A percentile compares a stretch with the other conserved stretches of the same genome.
Conservation (phyloP, 1,140 invertebrate species). For the Tigriopus japonicus region DNA sequence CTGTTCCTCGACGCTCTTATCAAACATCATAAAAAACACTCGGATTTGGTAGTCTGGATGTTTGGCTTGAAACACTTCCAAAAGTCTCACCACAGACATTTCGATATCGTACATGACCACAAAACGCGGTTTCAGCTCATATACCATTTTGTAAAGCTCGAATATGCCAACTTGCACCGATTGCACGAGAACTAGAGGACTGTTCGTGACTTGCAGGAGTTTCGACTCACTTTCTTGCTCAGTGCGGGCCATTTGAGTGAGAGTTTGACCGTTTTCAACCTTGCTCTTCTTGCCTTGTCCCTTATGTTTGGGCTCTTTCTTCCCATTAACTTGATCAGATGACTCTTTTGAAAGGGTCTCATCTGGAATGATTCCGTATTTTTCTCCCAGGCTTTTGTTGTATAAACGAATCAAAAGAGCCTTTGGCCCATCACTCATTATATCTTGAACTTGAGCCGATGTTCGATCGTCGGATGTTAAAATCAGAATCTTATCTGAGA, state of each 20-base stretch:
- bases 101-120: slow-evolving; percentile 80
- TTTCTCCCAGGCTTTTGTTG: slow-evolving; percentile 23
- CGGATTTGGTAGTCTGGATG: slow-evolving; percentile 37
- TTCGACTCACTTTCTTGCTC: slow-evolving; percentile 17
- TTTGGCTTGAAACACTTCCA: slow-evolving; percentile 56
- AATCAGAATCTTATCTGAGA: slow-evolving; percentile 47
- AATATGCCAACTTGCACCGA: slow-evolving; percentile 15
- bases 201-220: slow-evolving; percentile 16
- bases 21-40: slow-evolving; percentile 30
- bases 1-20: slow-evolving; percentile 78
- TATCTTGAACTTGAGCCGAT: slow-evolving; percentile 47
- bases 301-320: slow-evolving; percentile 21
- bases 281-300: slow-evolving; percentile 18
- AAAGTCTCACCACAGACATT: slow-evolving; percentile 60
- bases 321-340: slow-evolving; percentile 29
- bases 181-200: slow-evolving; percentile 24
- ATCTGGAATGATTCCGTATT: slow-evolving; percentile 17
- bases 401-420: slow-evolving; percentile 29
- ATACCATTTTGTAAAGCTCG: background rate
- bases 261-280: slow-evolving; percentile 18
- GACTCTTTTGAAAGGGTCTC: slow-evolving; percentile 23
- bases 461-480: slow-evolving; percentile 61
- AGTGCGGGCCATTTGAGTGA: slow-evolving; percentile 1
- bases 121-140: slow-evolving; percentile 13
- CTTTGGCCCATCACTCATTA: slow-evolving; percentile 29